Conservation (phyloP, 2,797 vertebrate species). For the Picus viridis region DNA sequence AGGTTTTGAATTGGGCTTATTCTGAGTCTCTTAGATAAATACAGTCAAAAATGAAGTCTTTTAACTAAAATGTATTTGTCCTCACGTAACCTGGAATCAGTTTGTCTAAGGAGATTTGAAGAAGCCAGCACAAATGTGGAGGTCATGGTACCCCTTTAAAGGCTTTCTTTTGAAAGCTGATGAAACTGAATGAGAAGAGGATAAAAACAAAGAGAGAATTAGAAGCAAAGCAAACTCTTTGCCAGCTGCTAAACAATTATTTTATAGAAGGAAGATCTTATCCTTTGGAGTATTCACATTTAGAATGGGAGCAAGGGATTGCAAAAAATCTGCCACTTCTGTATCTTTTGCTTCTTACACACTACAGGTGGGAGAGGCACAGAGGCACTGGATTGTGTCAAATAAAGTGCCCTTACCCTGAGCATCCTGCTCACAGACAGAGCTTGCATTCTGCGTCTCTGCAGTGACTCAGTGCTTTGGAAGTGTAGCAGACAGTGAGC, state of each 20-base stretch:
- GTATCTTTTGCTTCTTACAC: no score
- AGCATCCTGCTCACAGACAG: background rate
- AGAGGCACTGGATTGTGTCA: background rate
- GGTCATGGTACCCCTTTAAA: background rate
- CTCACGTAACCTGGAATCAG: background rate
- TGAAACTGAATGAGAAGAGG: background rate
- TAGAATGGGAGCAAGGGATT: background rate
- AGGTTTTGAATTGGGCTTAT: background rate
- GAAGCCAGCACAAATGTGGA: background rate
- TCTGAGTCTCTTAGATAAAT: background rate
- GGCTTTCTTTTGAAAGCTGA: background rate
- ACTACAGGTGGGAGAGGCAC: background rate
- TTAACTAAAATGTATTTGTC: background rate
- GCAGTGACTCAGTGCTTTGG: background rate
- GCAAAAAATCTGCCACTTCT: background rate
- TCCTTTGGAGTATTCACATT: background rate
- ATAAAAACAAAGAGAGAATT: background rate
- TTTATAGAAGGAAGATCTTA: rapidly evolving
- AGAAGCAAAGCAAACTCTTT: background rate
- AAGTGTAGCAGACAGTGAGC: background rate
- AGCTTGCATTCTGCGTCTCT: background rate
- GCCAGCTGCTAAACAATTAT: background rate
- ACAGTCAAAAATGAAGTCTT: background rate
- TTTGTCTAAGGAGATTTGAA: background rate
- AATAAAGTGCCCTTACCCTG: background rate